Conservation (phyloP, 2,888 invertebrate genomes). For the Cephalotes varians region DNA sequence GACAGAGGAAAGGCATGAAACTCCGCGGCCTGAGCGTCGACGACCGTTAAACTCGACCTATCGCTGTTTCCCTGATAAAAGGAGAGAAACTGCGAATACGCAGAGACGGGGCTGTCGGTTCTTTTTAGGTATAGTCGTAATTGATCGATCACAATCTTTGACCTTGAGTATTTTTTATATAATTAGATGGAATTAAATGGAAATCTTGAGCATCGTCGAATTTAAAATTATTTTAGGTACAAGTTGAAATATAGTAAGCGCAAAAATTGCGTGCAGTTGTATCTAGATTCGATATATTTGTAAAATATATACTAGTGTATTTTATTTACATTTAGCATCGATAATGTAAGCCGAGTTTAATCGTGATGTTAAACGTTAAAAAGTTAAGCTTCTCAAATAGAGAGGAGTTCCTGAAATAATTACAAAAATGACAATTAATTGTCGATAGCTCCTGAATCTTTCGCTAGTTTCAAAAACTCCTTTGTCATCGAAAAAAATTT, state of each 20-base stretch:
- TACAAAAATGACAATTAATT: background rate
- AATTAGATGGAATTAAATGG: background rate
- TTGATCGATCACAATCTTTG: background rate
- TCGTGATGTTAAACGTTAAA: background rate
- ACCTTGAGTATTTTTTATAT: background rate
- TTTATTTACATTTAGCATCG: background rate
- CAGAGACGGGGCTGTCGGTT: background rate
- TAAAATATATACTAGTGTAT: background rate
- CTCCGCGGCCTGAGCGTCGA: slow-evolving; percentile 46
- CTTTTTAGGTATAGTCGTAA: background rate
- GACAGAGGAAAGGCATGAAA: slow-evolving; percentile 11
- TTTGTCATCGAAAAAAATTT: background rate
- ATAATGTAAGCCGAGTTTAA: background rate
- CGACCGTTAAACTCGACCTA: slow-evolving; percentile 67
- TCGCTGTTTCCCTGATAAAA: slow-evolving; percentile 50
- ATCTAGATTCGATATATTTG: background rate
- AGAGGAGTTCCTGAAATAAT: background rate
- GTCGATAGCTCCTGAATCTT: background rate
- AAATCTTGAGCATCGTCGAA: background rate
- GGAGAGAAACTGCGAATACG: slow-evolving; percentile 10
- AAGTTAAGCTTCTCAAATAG: background rate
- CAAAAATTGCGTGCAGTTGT: background rate
- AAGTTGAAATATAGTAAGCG: background rate
- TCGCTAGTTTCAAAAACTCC: background rate
- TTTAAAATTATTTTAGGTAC: background rate